A percentile compares a stretch with the other conserved stretches of the same genome.
phyloP scores from a whole-genome alignment of 2,113 vertebrate species.

The Chaetodon auriga region DNA sequence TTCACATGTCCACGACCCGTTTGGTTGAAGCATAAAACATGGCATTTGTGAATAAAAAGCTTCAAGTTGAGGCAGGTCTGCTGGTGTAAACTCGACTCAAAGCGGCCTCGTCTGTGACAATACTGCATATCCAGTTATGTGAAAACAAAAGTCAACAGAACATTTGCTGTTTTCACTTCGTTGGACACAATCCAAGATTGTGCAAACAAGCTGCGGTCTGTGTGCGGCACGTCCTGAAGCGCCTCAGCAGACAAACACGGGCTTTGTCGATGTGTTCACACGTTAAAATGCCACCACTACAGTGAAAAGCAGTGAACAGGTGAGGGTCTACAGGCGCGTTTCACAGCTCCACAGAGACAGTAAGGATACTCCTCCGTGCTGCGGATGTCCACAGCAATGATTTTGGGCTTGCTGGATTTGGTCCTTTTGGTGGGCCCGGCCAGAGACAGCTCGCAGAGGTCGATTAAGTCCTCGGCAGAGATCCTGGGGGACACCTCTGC shows the following conservation, averaged over 20 bases:
- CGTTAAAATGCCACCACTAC: not conserved
- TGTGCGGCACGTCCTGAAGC: not conserved
- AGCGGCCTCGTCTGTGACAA: not conserved
- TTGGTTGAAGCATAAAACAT: not conserved
- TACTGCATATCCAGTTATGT: not conserved
- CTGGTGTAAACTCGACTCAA: not conserved
- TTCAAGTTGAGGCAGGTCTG: not conserved
- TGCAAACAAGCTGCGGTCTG: not conserved
- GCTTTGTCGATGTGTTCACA: not conserved
- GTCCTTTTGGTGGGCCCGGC: conserved; percentile 88
- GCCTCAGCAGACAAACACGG: not conserved
- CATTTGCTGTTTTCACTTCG: not conserved
- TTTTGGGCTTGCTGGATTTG: conserved; percentile 92
- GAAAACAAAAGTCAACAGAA: not conserved
- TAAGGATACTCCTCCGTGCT: conserved; percentile 98
- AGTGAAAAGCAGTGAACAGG: not conserved
- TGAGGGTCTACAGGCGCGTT: not conserved
- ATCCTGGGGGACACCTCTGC: conserved; percentile 95
- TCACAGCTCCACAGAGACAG: not conserved
- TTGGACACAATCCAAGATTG: conserved; percentile 4
- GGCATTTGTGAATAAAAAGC: not conserved
- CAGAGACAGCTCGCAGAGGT: conserved; percentile 92
- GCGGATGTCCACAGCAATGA: conserved; percentile 95
- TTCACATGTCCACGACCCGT: no score
- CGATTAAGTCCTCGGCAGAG: conserved; percentile 97